phyloP scores from a whole-genome alignment of 2,888 invertebrate genomes.

The Microdon myrmicae region DNA sequence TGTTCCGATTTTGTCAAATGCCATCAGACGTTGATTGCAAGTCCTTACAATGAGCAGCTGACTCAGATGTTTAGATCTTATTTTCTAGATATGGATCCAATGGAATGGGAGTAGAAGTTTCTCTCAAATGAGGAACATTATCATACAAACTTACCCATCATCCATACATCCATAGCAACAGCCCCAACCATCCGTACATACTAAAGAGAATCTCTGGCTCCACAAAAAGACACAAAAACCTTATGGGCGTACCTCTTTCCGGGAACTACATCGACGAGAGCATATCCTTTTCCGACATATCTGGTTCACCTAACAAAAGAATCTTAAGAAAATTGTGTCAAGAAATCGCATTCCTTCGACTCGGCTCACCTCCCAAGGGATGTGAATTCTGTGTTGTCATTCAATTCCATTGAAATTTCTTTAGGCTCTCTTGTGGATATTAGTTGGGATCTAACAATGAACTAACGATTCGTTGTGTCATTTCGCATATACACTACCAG shows the following conservation, averaged over 20 bases:
- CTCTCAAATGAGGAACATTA: constrained; percentile 41
- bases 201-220: no score
- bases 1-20: constrained; percentile 41
- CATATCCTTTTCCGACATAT: constrained; percentile 33
- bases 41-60: constrained; percentile 37
- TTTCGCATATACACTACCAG: no score
- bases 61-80: constrained; percentile 46
- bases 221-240: constrained; percentile 5
- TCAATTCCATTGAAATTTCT: constrained; percentile 19
- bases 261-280: constrained; percentile 6
- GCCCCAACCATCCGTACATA: no score
- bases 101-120: constrained; percentile 41
- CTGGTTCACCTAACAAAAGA: constrained; percentile 44
- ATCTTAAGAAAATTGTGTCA: constrained; percentile 37
- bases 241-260: constrained; percentile 20
- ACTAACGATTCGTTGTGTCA: constrained; percentile 30
- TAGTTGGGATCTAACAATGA: constrained; percentile 24
- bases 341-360: constrained; percentile 23
- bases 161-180: no score
- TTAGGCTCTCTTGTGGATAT: constrained; percentile 14
- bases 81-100: constrained; percentile 39
- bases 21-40: constrained; percentile 44
- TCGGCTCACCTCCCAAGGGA: constrained; percentile 19
- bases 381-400: constrained; percentile 1
- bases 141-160: constrained; percentile 27